phyloP scores from a whole-genome alignment of 2,888 invertebrate species.

The Drosophila gaucha region DNA sequence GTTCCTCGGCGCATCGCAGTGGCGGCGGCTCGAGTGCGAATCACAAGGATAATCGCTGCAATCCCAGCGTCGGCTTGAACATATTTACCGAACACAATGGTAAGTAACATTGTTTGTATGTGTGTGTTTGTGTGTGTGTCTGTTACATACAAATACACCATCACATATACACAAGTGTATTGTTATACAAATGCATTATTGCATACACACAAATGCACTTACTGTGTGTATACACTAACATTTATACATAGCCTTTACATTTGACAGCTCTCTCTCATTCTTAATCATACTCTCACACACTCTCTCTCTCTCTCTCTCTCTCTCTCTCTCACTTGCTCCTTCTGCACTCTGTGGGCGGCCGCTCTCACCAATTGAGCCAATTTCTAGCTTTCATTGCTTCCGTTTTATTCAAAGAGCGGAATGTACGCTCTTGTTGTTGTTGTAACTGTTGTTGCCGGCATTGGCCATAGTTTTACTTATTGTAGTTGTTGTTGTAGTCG shows the following conservation, averaged over 20 bases:
- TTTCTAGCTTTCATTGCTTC: conserved; percentile 73
- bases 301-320: conserved; percentile 12
- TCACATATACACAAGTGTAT: neutral
- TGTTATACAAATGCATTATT: conserved; percentile 48
- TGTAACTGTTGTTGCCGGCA: conserved; percentile 55
- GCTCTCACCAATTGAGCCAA: conserved; percentile 76
- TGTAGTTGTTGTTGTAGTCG: conserved; percentile 43
- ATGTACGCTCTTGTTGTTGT: conserved; percentile 30
- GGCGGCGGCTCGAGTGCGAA: conserved; percentile 33
- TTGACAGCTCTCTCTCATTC: conserved; percentile 19
- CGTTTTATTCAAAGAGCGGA: conserved; percentile 62
- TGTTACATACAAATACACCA: conserved; percentile 13
- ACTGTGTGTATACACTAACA: conserved; percentile 38
- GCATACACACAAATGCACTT: conserved; percentile 52
- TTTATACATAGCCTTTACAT: conserved; percentile 43
- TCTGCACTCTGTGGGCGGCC: conserved; percentile 46
- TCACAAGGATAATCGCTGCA: conserved; percentile 88
- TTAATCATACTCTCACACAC: neutral
- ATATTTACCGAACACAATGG: conserved; percentile 98
- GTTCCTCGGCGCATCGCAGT: conserved; percentile 84
- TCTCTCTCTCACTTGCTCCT: conserved; percentile 8
- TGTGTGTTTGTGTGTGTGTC: conserved; percentile 11
- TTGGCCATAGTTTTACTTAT: conserved; percentile 38
- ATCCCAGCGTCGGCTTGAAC: conserved; percentile 90
- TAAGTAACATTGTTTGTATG: conserved; percentile 85